A percentile compares a stretch with the other conserved stretches of the same genome.
phyloP scores from a whole-genome alignment of 2,888 invertebrate genomes.

The Melolontha melolontha region DNA sequence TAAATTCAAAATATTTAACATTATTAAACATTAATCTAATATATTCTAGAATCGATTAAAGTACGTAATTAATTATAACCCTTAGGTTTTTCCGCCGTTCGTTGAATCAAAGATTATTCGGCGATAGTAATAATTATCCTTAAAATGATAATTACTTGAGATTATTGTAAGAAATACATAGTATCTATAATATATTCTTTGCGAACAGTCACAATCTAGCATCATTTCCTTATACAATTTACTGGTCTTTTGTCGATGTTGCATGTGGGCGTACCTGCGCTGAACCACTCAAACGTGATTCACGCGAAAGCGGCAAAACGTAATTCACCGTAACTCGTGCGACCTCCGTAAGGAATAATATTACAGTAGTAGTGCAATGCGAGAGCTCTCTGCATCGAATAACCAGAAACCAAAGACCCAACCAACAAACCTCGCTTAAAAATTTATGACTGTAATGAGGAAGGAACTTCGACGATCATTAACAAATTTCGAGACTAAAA shows the following conservation, averaged over 20 bases:
- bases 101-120: no score
- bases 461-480: slow-evolving; percentile 32
- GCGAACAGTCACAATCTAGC: no score
- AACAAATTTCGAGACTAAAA: slow-evolving; percentile 31
- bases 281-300: slow-evolving; percentile 24
- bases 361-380: slow-evolving; percentile 9
- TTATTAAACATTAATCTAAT: no score
- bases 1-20: no score
- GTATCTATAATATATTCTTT: no score
- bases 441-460: slow-evolving; percentile 24
- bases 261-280: slow-evolving; percentile 16
- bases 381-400: slow-evolving; percentile 17
- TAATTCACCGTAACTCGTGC: neutral
- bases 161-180: no score
- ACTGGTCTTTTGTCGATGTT: slow-evolving; percentile 1
- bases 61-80: no score
- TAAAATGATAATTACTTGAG: no score
- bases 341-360: slow-evolving; percentile 16
- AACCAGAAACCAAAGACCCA: slow-evolving; percentile 5
- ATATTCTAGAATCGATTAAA: no score
- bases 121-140: no score
- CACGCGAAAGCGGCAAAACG: slow-evolving; percentile 18
- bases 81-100: no score
- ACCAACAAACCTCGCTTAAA: slow-evolving; percentile 14
- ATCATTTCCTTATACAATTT: slow-evolving; percentile 16